These are phyloP conservation scores for Vidua chalybeata DNA, from an alignment of 2,113 vertebrate genomes.

Conservation along the genomic window DNA sequence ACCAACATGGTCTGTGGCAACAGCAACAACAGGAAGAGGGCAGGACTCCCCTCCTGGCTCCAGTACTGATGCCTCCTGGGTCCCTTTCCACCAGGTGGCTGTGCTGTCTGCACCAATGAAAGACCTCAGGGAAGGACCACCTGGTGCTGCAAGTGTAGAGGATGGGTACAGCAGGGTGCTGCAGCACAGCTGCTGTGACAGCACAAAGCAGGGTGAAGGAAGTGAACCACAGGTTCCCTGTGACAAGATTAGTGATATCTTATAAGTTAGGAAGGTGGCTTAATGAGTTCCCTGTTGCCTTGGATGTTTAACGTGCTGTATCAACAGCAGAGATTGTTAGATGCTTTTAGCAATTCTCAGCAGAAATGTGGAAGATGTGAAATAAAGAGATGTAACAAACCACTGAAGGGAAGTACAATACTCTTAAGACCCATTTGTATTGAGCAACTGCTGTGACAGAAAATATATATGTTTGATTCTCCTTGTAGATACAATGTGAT, in stretches of 20 bases:
- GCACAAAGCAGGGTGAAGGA: neutral
- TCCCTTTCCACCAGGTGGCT: accelerated
- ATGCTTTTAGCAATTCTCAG: neutral
- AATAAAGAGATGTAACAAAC: neutral
- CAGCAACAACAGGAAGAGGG: neutral
- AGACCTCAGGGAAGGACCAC: neutral
- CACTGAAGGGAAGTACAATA: neutral
- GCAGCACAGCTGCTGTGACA: accelerated
- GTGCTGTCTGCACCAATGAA: accelerated
- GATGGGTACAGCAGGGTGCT: accelerated
- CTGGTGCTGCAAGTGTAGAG: accelerated
- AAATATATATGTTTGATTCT: neutral
- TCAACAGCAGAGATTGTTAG: neutral
- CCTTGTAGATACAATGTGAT: neutral
- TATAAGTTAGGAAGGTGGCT: neutral
- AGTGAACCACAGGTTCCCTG: neutral
- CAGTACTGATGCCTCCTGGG: accelerated
- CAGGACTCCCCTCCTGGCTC: neutral
- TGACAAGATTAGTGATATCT: neutral
- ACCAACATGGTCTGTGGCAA: accelerated
- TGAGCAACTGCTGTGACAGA: neutral
- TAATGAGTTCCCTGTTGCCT: neutral
- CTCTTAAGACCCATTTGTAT: neutral
- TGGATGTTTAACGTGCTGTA: neutral
- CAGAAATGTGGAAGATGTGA: neutral